Conservation (phyloP, 2,888 invertebrate genomes). For the Graphium colonna region DNA sequence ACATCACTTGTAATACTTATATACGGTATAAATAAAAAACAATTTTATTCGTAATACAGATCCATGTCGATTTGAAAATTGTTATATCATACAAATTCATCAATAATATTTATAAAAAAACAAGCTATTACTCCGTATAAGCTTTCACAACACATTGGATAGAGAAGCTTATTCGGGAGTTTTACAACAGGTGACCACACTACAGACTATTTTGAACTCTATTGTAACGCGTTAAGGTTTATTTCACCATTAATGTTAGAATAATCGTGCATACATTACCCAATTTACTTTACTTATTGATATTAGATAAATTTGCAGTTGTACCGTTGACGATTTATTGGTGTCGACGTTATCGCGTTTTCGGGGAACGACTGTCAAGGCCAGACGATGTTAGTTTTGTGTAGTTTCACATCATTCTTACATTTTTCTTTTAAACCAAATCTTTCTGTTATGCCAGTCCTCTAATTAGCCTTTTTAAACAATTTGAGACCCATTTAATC, state of each 20-base stretch:
- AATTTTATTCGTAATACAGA: no score
- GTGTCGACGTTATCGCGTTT: conserved; percentile 11
- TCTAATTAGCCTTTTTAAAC: no score
- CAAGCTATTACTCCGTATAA: no score
- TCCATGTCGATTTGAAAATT: no score
- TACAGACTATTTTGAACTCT: conserved; percentile 4
- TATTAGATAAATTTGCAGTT: conserved; percentile 14
- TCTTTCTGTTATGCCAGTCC: no score
- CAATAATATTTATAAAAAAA: no score
- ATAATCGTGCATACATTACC: background rate
- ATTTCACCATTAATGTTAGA: background rate
- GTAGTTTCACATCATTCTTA: no score
- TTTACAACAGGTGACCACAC: background rate
- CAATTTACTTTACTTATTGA: conserved; percentile 4
- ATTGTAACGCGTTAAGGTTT: background rate
- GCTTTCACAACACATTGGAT: background rate
- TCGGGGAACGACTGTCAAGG: conserved; percentile 18
- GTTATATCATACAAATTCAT: no score
- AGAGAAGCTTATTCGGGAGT: background rate
- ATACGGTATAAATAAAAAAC: no score
- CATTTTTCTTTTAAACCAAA: no score
- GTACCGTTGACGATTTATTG: conserved; percentile 9
- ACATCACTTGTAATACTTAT: no score
- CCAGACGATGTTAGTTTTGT: conserved; percentile 14
- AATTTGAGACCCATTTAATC: no score